Conservation (phyloP, 2,797 vertebrate species). For the Yasuhikotakia modesta region DNA sequence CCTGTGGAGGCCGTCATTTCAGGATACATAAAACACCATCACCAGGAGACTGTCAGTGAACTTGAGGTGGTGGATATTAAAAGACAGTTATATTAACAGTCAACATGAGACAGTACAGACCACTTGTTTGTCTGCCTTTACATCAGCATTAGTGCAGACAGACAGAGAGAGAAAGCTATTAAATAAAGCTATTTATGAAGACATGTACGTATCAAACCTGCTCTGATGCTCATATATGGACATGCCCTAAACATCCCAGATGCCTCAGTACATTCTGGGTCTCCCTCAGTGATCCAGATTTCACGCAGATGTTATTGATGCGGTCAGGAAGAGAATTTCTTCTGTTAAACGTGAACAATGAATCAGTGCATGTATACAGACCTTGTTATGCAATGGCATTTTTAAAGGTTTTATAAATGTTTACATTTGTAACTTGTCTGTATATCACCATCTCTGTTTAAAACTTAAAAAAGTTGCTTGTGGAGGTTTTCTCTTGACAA, state of each 20-base stretch:
- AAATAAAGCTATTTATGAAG: conserved; percentile 40
- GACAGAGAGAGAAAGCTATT: background rate
- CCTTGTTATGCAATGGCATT: too few species aligned
- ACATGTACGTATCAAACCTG: conserved; percentile 2
- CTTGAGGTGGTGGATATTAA: background rate
- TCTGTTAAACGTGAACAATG: too few species aligned
- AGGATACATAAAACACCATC: conserved; percentile 7
- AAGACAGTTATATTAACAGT: background rate
- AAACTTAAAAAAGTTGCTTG: too few species aligned
- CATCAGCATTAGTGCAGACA: background rate
- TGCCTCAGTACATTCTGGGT: background rate
- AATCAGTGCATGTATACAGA: too few species aligned
- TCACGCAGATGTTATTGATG: background rate
- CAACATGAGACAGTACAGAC: conserved; percentile 1
- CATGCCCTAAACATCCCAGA: background rate
- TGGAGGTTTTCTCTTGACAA: too few species aligned
- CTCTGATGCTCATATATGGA: background rate
- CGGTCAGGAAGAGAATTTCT: too few species aligned
- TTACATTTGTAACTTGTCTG: too few species aligned
- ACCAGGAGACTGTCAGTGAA: background rate
- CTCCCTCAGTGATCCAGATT: too few species aligned
- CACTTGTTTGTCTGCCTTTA: conserved; percentile 5
- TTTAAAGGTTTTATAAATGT: too few species aligned
- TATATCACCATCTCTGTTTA: too few species aligned
- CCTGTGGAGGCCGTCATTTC: background rate